These are phyloP conservation scores for Tupaia chinensis DNA, from an alignment of 2,113 vertebrate genomes.

Conservation along the genomic window DNA sequence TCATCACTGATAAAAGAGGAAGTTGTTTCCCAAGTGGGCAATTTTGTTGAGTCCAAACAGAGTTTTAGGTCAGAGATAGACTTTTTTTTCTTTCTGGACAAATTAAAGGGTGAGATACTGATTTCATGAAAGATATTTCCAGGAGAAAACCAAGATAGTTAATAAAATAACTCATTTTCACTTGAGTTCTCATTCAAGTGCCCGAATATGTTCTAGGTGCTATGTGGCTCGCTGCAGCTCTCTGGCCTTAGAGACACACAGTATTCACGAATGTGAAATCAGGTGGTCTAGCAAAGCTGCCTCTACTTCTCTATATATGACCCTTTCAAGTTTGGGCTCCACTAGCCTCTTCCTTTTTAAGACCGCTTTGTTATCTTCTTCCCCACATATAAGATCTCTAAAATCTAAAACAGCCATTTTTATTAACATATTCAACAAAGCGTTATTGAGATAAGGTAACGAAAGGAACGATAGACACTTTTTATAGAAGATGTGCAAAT, in stretches of 20 bases:
- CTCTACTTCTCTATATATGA: neutral
- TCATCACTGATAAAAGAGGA: neutral
- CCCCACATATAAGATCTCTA: neutral
- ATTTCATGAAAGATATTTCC: neutral
- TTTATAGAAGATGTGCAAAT: neutral
- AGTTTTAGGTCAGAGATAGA: neutral
- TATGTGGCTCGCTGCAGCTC: neutral
- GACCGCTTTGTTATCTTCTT: neutral
- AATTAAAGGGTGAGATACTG: neutral
- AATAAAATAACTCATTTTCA: neutral
- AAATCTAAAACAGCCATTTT: conserved; percentile 10
- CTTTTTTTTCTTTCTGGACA: neutral
- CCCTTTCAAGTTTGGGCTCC: neutral
- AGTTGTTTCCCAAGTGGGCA: neutral
- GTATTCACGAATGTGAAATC: neutral
- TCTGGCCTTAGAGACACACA: neutral
- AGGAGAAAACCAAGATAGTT: neutral
- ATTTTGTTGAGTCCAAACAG: neutral
- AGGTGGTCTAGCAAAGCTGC: neutral
- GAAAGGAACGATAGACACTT: neutral
- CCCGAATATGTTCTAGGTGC: neutral
- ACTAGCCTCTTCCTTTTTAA: neutral
- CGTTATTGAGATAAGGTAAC: neutral
- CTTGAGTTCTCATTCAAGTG: too few species aligned
- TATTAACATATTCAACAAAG: neutral